Evolutionary conservation across 2,113 vertebrate species (phyloP), one percentile per base, ranked within the genome.

Genomic region (Ophthalmolycus amberensis): DNA sequence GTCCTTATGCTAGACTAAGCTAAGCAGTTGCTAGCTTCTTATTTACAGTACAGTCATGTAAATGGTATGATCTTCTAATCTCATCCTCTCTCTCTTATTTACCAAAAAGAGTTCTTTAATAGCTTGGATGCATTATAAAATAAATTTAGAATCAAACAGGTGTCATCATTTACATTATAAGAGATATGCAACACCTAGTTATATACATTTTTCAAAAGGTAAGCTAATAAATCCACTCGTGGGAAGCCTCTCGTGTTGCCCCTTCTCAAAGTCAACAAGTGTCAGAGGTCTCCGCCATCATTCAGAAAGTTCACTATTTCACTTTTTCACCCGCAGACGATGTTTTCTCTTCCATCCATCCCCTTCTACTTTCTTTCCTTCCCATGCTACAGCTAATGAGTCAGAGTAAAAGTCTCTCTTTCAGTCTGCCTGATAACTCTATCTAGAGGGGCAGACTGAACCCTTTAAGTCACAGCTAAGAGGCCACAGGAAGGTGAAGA

Each of bases 401-500:
- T 58, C 52, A 9, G 25, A 60, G 37, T 48, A 40, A 65, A 73
- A 34, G 4, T 29, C 34, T 76, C 74, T 73, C 52, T 59, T 66
- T 80, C 29, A 42, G 34, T 48, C 56, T 16, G 54, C 25, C 59
- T 70, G 64, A 82, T 68, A 71, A 58, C 8, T 66, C 1, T 65
- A 25, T 56, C 59, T 60, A 62, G 65, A 75, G 65, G 56, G 82
- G n/a, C 79, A 87, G 46, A 52, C 9, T 46, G 46, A 86, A 74
- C 65, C 63, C 79, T 67, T 66, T 58, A 63, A 59, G 29, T 78
- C 64, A 0, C 60, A 71, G 60, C 81, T 76, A 22, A 88, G 79
- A 85, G 88, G 90, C 73, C 75, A 85, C 76, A 64, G 66, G 64
- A 59, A 85, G 86, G 82, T 88, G 84, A 90, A 85, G 80, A 81